Evolutionary conservation across 2,888 invertebrate genomes (phyloP), one percentile per base, ranked within the genome.

Genomic region (Buathra laborator): DNA sequence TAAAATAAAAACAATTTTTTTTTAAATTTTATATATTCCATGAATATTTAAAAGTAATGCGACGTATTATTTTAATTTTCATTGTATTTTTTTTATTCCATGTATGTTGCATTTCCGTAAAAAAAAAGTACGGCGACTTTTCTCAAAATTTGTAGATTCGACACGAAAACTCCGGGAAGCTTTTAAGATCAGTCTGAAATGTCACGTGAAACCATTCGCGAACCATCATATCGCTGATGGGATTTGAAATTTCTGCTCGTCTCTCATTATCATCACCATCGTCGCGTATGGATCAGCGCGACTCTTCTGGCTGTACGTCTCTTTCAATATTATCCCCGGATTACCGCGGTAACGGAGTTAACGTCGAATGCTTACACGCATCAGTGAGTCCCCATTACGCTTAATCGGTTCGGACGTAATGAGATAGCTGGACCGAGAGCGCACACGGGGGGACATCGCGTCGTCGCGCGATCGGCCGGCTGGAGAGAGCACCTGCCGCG

Each of bases 371-470:
- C 86, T 89, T 83, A 88, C 87, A 81, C 88, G 87, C 88, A 70
- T 84, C 86, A 81, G 67, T 81, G 86, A 84, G 84, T 86, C 84
- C 81, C 86, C 87, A 86, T 88, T 86, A 87, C 85, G 87, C 77
- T 88, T 88, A 89, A 88, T 90, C 88, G 84, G 67, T 82, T 81
- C 83, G 85, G 89, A 90, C 89, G 83, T 88, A 88, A 90, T 89
- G 87, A 89, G 87, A 86, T 80, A 62, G 82, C 75, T 82, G 83
- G 85, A 86, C 84, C 81, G 71, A 53, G 81, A 81, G 72, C n/a
- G 71, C 70, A 56, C 62, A 80, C 71, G 59, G 67, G 75, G 43
- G 67, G 75, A 75, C 66, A 70, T 78, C 56, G 67, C 66, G 44
- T 32, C 71, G 48, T 32, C 67, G 29, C 66, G 9, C 72, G 76